phyloP scores from a whole-genome alignment of 2,888 invertebrate genomes.

The Busseola fusca region DNA sequence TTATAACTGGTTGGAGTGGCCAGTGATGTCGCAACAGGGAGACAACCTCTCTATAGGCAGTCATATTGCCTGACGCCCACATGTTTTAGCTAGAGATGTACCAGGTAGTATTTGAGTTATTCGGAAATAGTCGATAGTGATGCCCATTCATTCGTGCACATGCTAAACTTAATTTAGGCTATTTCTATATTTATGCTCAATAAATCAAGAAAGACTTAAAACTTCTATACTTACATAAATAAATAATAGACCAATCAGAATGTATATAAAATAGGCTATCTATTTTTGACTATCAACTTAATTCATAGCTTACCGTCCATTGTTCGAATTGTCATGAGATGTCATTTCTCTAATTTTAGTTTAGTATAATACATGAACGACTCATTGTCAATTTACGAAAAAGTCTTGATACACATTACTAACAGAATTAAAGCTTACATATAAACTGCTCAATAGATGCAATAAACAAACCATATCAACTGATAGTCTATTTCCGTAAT shows the following conservation, averaged over 20 bases:
- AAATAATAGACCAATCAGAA: background rate
- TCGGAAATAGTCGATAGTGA: constrained; percentile 9
- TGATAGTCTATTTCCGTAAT: constrained; percentile 56
- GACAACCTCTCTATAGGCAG: constrained; percentile 73
- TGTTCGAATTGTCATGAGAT: background rate
- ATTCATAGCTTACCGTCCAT: background rate
- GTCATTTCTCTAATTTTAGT: background rate
- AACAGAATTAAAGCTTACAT: constrained; percentile 33
- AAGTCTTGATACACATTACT: background rate
- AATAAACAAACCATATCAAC: constrained; percentile 46
- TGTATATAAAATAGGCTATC: too few species aligned
- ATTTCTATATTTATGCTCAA: background rate
- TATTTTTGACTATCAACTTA: background rate
- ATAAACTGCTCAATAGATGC: constrained; percentile 48
- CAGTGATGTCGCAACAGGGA: constrained; percentile 78
- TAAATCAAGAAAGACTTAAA: background rate
- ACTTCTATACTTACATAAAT: background rate
- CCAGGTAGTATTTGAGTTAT: constrained; percentile 40
- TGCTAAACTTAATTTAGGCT: background rate
- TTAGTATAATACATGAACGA: too few species aligned
- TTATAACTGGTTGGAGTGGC: constrained; percentile 54
- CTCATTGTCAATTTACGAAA: background rate
- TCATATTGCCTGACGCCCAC: constrained; percentile 79
- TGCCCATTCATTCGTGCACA: background rate
- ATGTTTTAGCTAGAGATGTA: constrained; percentile 66